Conservation (phyloP, 2,113 vertebrate genomes). For the Pycnonotus jocosus region DNA sequence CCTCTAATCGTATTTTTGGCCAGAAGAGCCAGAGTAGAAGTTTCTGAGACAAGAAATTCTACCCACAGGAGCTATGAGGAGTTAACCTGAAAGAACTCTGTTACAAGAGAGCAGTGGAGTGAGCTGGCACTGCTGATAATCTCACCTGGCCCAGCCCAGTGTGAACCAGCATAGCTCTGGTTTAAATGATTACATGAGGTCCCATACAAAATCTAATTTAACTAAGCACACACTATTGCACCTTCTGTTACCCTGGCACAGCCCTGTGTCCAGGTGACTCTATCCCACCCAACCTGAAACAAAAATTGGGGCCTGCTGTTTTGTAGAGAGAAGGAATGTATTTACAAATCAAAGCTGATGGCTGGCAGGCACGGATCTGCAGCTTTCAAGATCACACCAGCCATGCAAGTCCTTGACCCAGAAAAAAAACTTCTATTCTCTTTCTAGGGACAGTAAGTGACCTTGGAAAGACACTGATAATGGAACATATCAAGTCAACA, state of each 20-base stretch:
- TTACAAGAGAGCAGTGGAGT: background rate
- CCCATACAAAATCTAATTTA: background rate
- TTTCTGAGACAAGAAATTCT: background rate
- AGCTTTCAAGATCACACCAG: background rate
- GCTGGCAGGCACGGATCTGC: background rate
- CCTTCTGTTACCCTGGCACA: background rate
- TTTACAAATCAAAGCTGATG: background rate
- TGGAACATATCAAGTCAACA: background rate
- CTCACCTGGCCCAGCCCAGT: background rate
- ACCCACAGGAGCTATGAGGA: background rate
- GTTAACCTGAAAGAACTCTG: background rate
- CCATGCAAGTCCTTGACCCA: background rate
- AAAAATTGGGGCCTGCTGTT: background rate
- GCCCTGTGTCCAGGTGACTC: background rate
- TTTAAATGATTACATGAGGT: background rate
- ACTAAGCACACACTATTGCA: background rate
- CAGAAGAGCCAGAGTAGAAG: background rate
- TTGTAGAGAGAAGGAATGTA: background rate
- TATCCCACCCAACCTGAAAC: background rate
- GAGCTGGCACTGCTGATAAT: background rate
- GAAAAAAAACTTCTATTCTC: background rate
- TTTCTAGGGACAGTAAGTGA: background rate
- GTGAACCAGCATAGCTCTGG: background rate
- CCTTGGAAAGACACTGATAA: background rate
- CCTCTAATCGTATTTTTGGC: background rate